Evolutionary conservation across 2,113 vertebrate species (phyloP).

Genomic region (Poeciliopsis retropinna): DNA sequence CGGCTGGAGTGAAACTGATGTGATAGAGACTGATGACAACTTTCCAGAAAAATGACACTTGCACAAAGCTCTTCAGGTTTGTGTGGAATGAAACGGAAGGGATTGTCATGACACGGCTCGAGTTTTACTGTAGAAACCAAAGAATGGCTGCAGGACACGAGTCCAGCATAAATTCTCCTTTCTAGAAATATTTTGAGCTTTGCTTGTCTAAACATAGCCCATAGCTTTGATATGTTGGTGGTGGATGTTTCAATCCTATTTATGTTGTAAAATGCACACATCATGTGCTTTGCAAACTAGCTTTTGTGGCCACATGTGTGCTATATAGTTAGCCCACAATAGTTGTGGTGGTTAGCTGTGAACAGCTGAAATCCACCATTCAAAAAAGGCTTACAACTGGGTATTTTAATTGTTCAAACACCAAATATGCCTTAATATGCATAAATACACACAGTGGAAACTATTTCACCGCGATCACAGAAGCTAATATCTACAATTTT

Average conservation of each 20-base stretch:
- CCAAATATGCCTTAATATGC: no score
- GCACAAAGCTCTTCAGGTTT: neutral
- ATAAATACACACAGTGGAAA: no score
- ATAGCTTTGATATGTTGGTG: no score
- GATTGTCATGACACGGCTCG: neutral
- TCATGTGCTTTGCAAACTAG: neutral
- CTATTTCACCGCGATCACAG: no score
- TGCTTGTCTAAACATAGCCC: no score
- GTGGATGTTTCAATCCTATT: neutral
- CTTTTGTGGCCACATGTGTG: neutral
- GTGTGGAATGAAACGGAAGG: neutral
- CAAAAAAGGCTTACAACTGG: no score
- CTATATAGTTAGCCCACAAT: neutral
- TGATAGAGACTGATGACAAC: neutral
- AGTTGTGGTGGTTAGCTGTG: neutral
- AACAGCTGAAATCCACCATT: no score
- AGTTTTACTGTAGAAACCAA: neutral
- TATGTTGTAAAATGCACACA: no score
- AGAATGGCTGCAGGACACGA: neutral
- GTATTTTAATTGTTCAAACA: no score
- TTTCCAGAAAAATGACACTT: slow-evolving; percentile 4
- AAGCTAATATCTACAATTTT: no score
- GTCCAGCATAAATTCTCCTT: no score
- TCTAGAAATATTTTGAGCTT: no score
- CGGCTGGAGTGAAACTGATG: slow-evolving; percentile 6